Evolutionary conservation across 2,888 invertebrate genomes (phyloP).

Genomic region (Halictus ligatus): DNA sequence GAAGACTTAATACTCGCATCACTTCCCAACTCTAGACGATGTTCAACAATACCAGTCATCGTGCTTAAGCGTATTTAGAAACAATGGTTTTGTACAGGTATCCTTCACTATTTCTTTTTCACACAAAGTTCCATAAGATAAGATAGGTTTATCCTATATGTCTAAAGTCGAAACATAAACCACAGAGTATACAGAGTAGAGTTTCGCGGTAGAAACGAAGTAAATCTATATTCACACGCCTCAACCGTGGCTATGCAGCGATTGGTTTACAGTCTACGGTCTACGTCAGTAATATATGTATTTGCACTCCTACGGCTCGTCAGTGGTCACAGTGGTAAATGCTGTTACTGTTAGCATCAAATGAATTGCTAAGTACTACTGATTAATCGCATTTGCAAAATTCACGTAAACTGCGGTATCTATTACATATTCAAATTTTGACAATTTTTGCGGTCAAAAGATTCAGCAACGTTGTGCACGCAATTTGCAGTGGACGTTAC

Average conservation of each 20-base stretch:
- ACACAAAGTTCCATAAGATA: too few species aligned
- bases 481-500: background rate
- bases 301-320: background rate
- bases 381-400: background rate
- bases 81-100: background rate
- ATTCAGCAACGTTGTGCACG: background rate
- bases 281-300: background rate
- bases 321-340: background rate
- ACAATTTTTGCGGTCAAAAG: background rate
- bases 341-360: background rate
- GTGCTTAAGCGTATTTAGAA: conserved; percentile 20
- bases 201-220: too few species aligned
- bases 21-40: conserved; percentile 62
- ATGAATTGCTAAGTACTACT: background rate
- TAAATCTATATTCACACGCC: too few species aligned
- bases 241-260: too few species aligned
- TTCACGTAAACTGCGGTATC: background rate
- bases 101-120: too few species aligned
- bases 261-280: background rate
- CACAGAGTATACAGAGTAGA: too few species aligned
- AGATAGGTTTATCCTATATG: too few species aligned
- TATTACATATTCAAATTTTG: background rate
- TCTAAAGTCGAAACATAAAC: too few species aligned
- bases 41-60: conserved; percentile 77
- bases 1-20: conserved; percentile 70